Conservation (phyloP, 2,888 invertebrate genomes). For the Zygogramma bicolorata region DNA sequence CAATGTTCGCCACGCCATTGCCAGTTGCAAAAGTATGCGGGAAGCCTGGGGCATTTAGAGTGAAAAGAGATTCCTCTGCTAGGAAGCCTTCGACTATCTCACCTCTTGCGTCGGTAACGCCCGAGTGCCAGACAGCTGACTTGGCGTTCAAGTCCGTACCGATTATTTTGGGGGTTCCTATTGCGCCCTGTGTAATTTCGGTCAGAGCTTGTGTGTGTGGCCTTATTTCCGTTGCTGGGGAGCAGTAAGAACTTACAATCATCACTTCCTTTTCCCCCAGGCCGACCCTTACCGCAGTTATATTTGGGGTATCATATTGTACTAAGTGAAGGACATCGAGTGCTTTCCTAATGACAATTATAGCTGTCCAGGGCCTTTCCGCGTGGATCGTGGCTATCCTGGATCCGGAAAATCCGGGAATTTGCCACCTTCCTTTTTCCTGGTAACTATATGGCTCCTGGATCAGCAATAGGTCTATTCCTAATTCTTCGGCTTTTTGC, state of each 20-base stretch:
- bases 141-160: no score
- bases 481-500: neutral
- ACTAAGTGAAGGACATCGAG: neutral
- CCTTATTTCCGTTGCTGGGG: no score
- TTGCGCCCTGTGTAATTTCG: no score
- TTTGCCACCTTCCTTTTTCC: neutral
- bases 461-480: neutral
- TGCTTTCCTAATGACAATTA: neutral
- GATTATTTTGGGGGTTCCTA: no score
- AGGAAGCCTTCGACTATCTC: neutral
- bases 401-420: neutral
- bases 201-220: no score
- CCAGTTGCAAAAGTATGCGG: neutral
- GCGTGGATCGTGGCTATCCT: neutral
- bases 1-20: no score
- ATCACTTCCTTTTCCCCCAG: no score
- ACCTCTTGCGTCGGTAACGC: neutral
- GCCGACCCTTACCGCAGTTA: no score
- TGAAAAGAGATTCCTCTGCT: neutral
- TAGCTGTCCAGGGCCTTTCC: neutral
- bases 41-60: neutral
- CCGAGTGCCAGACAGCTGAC: neutral
- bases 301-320: neutral
- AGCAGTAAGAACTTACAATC: no score
- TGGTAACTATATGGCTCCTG: slow-evolving; percentile 1